Evolutionary conservation across 2,113 vertebrate species (phyloP), one percentile per base, ranked within the genome.

Genomic region (Macquaria ambigua): DNA sequence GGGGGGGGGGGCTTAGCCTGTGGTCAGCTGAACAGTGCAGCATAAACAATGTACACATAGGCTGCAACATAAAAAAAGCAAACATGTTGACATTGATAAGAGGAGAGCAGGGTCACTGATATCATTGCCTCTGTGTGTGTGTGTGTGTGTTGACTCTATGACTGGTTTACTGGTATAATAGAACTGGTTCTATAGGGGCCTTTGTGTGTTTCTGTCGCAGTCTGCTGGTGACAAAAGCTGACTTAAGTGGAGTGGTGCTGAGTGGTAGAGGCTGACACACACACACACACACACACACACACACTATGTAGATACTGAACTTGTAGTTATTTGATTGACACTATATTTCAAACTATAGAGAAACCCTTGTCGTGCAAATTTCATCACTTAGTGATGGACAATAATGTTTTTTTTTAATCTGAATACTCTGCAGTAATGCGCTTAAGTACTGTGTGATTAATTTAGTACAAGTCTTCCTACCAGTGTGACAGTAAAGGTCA

Each of bases 221-320:
- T 85, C 69, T 68, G 59, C 64, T 63, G 15, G 41, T 75, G 66
- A 91, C 74, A 77, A 86, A 88, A 83, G 55, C 74, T 87, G 89
- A 91, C 56, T 85, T 87, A 91, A 91, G 90, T 1, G 79, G 74
- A 83, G 76, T 77, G 55, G 63, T 84, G 89, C 84, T 88, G 87
- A 88, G 91, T 81, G 85, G 83, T 50, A 31, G 73, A 75, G 79
- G 50, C 82, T 82, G 74, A 86, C 1, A 81, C 68, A 56, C 23
- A 75, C 74, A 74, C 28, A 69, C 58, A 72, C 81, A 71, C 25
- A 68, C 37, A 74, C 61, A 66, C 50, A 74, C 15, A 64, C 66
- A 74, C 31, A 31, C n/a, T 21, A 18, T 25, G 25, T 50, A 52
- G 8, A 12, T 7, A 18, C 43, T 50, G 6, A 74, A 9, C 5